Evolutionary conservation across 2,797 vertebrate species (phyloP).

Genomic region (Phataginus tetradactyla): DNA sequence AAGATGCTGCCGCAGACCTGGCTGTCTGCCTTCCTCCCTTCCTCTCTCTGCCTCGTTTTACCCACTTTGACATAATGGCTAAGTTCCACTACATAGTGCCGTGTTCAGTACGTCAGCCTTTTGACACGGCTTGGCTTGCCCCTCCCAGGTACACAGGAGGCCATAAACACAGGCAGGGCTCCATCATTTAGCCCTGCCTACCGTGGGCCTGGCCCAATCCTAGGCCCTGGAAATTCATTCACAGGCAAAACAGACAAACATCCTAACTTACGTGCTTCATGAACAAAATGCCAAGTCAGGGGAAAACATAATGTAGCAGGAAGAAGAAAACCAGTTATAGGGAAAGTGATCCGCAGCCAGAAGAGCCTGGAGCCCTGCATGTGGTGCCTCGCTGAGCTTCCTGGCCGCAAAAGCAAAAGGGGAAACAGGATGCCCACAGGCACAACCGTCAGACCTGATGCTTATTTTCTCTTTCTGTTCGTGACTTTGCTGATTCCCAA

Average conservation of each 20-base stretch:
- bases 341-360: accelerated
- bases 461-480: neutral
- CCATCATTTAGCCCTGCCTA: neutral
- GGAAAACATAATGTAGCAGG: accelerated
- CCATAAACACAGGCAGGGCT: accelerated
- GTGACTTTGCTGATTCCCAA: neutral
- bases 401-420: neutral
- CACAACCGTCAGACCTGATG: neutral
- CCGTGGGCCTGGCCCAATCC: no score
- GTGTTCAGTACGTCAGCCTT: accelerated
- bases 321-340: no score
- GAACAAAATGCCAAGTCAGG: accelerated
- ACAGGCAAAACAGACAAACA: neutral
- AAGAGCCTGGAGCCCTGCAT: neutral
- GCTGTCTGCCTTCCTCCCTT: neutral
- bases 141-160: neutral
- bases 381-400: neutral
- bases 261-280: accelerated
- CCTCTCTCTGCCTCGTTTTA: neutral
- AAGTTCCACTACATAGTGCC: accelerated
- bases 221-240: neutral
- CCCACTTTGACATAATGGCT: neutral
- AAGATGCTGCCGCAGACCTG: neutral
- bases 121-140: neutral
- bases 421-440: neutral